Evolutionary conservation across 1,140 invertebrate species (phyloP), one percentile per base, ranked within the genome.

Genomic region (Potamilus streckersoni): DNA sequence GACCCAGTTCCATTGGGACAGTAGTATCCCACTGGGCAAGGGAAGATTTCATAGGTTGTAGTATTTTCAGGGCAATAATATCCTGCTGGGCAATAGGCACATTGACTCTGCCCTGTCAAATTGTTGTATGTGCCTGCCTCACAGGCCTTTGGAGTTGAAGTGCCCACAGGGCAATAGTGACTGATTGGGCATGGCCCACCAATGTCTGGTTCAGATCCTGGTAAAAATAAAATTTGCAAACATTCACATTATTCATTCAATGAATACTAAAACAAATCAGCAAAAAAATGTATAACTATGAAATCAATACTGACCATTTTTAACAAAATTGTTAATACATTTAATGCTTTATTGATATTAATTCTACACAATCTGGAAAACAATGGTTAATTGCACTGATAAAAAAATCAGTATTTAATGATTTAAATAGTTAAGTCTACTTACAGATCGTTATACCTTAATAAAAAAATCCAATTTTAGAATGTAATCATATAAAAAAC

Each of bases 1-100:
- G 76, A 69, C 55, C 73, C 69, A 5, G 87, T 89, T 20, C 86
- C 87, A 64, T 81, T 80, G 11, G 85, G 85, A 75, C 88, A 89
- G 66, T 85, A 88, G 73, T 88, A 75, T 14, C 88, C 88, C 19
- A 71, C 69, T 14, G 85, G 87, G 69, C 87, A 89, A 1, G 85
- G 86, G 78, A 80, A 86, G 31, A 71, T 65, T 62, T 84, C 81
- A 68, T 83, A 89, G 14, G 79, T 76, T 19, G 86, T 86, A 64
- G 82, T 86, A 74, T 88, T 88, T 23, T 84, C 84, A 49, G 84
- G 84, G 82, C 88, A 89, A 80, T 79, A 89, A 76, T 85, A 88
- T 16, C 86, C 79, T 1, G 83, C 71, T 14, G 85, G 85, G 78
- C 87, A 89, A 13, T 58, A 27, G 66, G 82, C 83, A 69, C 87